phyloP scores from a whole-genome alignment of 2,888 invertebrate genomes.

The Alloscopus bannaensis region DNA sequence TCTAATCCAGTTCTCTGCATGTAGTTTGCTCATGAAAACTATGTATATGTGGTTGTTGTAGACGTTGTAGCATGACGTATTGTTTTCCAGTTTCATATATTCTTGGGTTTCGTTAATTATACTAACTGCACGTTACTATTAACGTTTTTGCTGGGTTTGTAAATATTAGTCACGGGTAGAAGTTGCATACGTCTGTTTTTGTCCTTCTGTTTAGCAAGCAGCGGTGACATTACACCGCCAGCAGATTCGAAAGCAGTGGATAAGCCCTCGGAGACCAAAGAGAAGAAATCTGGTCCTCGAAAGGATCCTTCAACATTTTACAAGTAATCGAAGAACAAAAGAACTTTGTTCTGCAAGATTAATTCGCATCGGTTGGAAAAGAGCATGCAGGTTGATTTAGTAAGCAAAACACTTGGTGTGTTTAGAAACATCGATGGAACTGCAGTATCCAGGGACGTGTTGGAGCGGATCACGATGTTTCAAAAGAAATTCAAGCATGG shows the following conservation, averaged over 20 bases:
- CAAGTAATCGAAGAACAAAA: conserved; percentile 56
- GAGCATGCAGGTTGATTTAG: background rate
- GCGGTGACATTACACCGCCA: conserved; percentile 65
- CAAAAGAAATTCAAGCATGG: conserved; percentile 87
- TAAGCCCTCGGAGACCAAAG: conserved; percentile 50
- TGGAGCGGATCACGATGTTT: conserved; percentile 85
- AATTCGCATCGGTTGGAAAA: background rate
- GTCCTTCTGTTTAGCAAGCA: conserved; percentile 64
- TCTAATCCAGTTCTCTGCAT: no score
- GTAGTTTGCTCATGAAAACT: no score
- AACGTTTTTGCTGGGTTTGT: no score
- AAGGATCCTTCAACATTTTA: conserved; percentile 65
- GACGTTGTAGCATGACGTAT: no score
- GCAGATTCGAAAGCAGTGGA: conserved; percentile 48
- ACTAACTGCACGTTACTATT: no score
- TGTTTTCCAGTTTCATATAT: no score
- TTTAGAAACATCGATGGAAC: conserved; percentile 76
- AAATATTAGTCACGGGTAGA: no score
- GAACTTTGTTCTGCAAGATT: background rate
- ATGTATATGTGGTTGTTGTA: no score
- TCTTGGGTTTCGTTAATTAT: no score
- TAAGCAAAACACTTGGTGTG: background rate
- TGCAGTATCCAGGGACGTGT: conserved; percentile 81
- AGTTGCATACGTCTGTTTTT: no score
- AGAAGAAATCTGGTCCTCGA: conserved; percentile 60